Percentiles rank a stretch among this genome's conserved stretches.
Evolutionary conservation across 2,888 invertebrate species (phyloP).

Genomic region (Brenthis hecate): DNA sequence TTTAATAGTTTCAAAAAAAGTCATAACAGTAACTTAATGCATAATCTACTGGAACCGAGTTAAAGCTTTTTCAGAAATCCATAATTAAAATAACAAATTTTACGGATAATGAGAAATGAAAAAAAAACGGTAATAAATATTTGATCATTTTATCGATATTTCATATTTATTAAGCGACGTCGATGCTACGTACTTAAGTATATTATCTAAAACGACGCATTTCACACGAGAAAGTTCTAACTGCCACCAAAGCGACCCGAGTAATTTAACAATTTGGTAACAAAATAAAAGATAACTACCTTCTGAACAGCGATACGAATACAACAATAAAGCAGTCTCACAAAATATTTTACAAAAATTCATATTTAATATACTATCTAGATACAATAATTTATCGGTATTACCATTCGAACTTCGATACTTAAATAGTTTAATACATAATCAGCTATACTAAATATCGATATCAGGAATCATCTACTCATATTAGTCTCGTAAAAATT

Average conservation of each 20-base stretch:
- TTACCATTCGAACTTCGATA: conserved; percentile 72
- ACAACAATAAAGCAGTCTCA: conserved; percentile 83
- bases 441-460: conserved; percentile 78
- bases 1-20: conserved; percentile 76
- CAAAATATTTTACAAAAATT: conserved; percentile 80
- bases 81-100: conserved; percentile 81
- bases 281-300: conserved; percentile 77
- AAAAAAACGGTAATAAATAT: conserved; percentile 81
- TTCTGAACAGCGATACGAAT: conserved; percentile 76
- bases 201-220: conserved; percentile 50
- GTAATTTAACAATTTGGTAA: conserved; percentile 81
- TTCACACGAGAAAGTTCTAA: conserved; percentile 58
- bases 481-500: conserved; percentile 80
- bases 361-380: conserved; percentile 77
- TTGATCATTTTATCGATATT: conserved; percentile 76
- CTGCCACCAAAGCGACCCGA: conserved; percentile 76
- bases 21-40: conserved; percentile 82
- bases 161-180: conserved; percentile 56
- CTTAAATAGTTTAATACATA: conserved; percentile 78
- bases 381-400: conserved; percentile 76
- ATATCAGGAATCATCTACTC: conserved; percentile 82
- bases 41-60: conserved; percentile 82
- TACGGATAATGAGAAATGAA: conserved; percentile 76
- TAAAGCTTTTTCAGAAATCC: conserved; percentile 82
- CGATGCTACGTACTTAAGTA: conserved; percentile 52